Evolutionary conservation across 2,888 invertebrate species (phyloP).

Genomic region (Crioceris asparagi): DNA sequence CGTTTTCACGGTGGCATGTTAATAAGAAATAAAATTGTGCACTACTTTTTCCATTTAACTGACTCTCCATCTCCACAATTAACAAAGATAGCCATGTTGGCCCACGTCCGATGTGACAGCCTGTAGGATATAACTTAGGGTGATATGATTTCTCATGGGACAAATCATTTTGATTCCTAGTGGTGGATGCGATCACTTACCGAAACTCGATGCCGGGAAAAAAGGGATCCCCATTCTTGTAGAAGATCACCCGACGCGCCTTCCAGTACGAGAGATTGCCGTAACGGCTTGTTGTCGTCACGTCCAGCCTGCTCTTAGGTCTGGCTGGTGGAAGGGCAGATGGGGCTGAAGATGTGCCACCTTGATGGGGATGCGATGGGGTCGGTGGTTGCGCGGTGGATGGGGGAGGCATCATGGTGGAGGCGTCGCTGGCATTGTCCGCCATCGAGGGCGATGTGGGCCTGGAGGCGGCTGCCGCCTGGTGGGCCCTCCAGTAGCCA

Average conservation of each 20-base stretch:
- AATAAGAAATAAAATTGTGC: no score
- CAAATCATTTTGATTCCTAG: no score
- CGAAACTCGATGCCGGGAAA: conserved; percentile 76
- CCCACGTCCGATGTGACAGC: no score
- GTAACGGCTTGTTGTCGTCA: conserved; percentile 41
- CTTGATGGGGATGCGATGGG: conserved; percentile 30
- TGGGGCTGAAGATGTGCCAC: neutral
- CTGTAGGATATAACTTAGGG: no score
- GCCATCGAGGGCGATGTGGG: conserved; percentile 39
- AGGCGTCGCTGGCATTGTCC: conserved; percentile 51
- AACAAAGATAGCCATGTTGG: no score
- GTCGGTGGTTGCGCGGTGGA: conserved; percentile 39
- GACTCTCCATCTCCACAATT: no score
- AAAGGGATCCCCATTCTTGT: conserved; percentile 88
- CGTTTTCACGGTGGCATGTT: no score
- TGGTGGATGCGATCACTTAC: no score
- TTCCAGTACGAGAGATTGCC: conserved; percentile 77
- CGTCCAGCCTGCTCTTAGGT: conserved; percentile 40
- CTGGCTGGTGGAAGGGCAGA: conserved; percentile 30
- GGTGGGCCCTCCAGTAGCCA: conserved; percentile 41
- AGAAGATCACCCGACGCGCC: conserved; percentile 78
- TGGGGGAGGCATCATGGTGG: conserved; percentile 44
- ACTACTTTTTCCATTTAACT: no score
- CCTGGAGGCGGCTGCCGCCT: conserved; percentile 42
- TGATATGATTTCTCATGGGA: no score